A percentile compares a stretch with the other conserved stretches of the same genome.
Conservation (phyloP, 2,797 vertebrate species). For the Ataeniobius toweri region DNA sequence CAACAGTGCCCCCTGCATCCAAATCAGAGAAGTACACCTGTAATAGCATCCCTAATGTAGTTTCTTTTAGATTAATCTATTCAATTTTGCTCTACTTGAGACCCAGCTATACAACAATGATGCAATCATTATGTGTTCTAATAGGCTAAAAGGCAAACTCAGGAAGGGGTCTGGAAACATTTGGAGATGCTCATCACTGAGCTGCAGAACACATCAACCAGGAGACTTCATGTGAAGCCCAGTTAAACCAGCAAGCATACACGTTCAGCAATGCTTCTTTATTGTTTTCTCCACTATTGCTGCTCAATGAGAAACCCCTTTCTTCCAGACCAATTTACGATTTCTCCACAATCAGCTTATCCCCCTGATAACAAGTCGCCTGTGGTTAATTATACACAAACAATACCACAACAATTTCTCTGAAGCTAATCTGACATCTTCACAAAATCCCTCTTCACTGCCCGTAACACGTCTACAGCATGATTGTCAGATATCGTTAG, state of each 20-base stretch:
- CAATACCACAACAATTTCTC: background rate
- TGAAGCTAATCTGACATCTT: background rate
- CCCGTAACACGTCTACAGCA: background rate
- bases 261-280: background rate
- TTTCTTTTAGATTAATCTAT: slow-evolving; percentile 1
- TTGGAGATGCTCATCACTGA: slow-evolving; percentile 6
- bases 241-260: slow-evolving; percentile 1
- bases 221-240: background rate
- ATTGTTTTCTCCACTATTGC: background rate
- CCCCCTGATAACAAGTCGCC: background rate
- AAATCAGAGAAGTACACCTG: slow-evolving; percentile 12
- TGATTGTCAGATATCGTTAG: background rate
- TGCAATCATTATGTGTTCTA: slow-evolving; percentile 21
- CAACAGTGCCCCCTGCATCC: slow-evolving; percentile 67
- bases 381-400: slow-evolving; percentile 2
- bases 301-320: background rate
- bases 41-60: background rate
- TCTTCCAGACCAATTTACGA: background rate
- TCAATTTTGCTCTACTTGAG: slow-evolving; percentile 16
- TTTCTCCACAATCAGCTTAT: background rate
- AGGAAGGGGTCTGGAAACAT: slow-evolving; percentile 1
- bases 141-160: slow-evolving; percentile 15
- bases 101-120: slow-evolving; percentile 32
- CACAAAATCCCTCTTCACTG: background rate
- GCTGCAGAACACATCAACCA: slow-evolving; percentile 35